Evolutionary conservation across 2,113 vertebrate species (phyloP).

Genomic region (Potamarius usumacintae): DNA sequence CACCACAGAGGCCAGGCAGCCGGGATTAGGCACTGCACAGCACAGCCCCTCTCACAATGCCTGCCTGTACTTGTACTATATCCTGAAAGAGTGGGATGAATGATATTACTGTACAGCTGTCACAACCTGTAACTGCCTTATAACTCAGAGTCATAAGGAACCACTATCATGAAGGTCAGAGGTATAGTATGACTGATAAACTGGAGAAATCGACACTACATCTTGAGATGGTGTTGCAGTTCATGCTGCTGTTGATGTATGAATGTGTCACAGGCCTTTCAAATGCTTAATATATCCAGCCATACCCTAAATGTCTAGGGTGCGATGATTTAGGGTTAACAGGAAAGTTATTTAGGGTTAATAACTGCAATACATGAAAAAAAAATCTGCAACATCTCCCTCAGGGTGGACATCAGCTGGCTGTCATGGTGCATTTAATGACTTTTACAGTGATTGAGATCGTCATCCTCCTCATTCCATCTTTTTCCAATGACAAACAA

Average conservation of each 20-base stretch:
- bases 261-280: neutral
- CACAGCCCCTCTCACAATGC: neutral
- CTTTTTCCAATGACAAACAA: neutral
- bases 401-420: conserved; percentile 34
- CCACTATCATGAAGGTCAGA: conserved; percentile 8
- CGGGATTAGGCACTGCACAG: neutral
- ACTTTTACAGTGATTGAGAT: conserved; percentile 35
- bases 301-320: neutral
- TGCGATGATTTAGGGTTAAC: neutral
- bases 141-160: neutral
- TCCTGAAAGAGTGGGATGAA: conserved; percentile 15
- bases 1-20: neutral
- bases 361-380: conserved; percentile 16
- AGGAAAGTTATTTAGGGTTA: neutral
- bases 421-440: conserved; percentile 34
- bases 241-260: neutral
- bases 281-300: neutral
- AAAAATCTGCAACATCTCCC: conserved; percentile 18
- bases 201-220: neutral
- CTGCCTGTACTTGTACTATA: conserved; percentile 14
- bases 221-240: neutral
- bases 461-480: neutral
- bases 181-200: neutral
- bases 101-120: conserved; percentile 18
- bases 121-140: conserved; percentile 1